Conservation (phyloP, 2,888 invertebrate species). For the Strigamia maritima region DNA sequence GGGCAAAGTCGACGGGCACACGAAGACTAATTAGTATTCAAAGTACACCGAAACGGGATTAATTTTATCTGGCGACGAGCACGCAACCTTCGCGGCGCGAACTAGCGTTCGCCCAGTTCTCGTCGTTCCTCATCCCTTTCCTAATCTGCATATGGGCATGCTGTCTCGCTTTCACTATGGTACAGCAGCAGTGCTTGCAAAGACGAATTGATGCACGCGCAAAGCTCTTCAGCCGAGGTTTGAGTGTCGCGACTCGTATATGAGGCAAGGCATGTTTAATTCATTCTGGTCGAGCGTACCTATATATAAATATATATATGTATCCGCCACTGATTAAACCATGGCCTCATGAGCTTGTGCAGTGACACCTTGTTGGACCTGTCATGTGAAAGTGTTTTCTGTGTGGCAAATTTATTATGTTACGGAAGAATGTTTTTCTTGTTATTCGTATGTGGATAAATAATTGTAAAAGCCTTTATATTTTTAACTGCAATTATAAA, state of each 20-base stretch:
- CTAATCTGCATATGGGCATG: conserved; percentile 40
- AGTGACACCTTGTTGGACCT: conserved; percentile 17
- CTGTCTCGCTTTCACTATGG: conserved; percentile 12
- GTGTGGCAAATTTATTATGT: not conserved
- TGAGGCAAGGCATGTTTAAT: conserved; percentile 28
- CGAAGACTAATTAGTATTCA: conserved; percentile 40
- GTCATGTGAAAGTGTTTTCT: not conserved
- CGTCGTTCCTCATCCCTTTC: conserved; percentile 14
- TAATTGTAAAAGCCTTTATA: conserved; percentile 12
- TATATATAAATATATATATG: conserved; percentile 24
- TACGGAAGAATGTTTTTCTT: conserved; percentile 4
- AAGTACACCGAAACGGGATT: conserved; percentile 40
- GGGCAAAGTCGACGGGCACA: conserved; percentile 25
- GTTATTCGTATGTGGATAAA: not conserved
- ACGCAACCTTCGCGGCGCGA: conserved; percentile 36
- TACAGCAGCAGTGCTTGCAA: conserved; percentile 6
- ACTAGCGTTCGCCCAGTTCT: conserved; percentile 28
- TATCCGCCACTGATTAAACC: conserved; percentile 11
- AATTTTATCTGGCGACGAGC: conserved; percentile 41
- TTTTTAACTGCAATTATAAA: not conserved
- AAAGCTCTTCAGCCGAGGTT: conserved; percentile 28
- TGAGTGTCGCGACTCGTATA: conserved; percentile 34
- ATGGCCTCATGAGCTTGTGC: conserved; percentile 29
- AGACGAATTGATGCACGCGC: conserved; percentile 35
- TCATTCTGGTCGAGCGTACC: conserved; percentile 21